These are phyloP conservation scores for Pammene aurita DNA, from an alignment of 2,888 invertebrate species.

Conservation along the genomic window DNA sequence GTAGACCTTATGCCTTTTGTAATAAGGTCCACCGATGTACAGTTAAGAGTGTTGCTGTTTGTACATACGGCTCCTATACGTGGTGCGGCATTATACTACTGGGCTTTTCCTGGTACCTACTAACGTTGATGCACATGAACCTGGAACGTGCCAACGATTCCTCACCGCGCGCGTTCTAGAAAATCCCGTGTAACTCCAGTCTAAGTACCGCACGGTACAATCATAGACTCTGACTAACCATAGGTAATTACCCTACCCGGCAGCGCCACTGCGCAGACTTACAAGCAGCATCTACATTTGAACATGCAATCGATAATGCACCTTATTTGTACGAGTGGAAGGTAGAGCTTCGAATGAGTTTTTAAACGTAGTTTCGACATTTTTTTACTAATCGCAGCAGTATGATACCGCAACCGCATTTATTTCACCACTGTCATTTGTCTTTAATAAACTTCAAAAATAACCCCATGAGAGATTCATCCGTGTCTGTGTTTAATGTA, in stretches of 20 bases:
- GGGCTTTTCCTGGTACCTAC: no score
- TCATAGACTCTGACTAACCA: slow-evolving; percentile 43
- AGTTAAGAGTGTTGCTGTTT: no score
- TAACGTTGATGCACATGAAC: neutral
- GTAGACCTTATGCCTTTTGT: no score
- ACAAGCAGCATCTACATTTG: neutral
- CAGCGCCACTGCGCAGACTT: slow-evolving; percentile 30
- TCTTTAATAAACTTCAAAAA: slow-evolving; percentile 45
- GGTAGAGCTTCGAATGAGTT: neutral
- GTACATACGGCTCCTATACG: no score
- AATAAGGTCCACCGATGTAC: no score
- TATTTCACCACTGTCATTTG: slow-evolving; percentile 45
- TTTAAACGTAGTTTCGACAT: neutral
- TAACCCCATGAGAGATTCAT: slow-evolving; percentile 12
- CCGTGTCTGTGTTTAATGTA: no score
- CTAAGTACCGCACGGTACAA: slow-evolving; percentile 29
- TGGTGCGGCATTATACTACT: no score
- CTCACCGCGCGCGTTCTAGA: neutral
- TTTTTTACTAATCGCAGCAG: neutral
- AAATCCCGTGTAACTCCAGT: neutral
- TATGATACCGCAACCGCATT: slow-evolving; percentile 26
- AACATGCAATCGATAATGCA: neutral
- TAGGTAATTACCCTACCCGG: slow-evolving; percentile 45
- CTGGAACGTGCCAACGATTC: neutral
- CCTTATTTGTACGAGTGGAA: neutral